These are phyloP conservation scores for Podarcis cretensis DNA, from an alignment of 2,113 vertebrate species.

Conservation along the genomic window DNA sequence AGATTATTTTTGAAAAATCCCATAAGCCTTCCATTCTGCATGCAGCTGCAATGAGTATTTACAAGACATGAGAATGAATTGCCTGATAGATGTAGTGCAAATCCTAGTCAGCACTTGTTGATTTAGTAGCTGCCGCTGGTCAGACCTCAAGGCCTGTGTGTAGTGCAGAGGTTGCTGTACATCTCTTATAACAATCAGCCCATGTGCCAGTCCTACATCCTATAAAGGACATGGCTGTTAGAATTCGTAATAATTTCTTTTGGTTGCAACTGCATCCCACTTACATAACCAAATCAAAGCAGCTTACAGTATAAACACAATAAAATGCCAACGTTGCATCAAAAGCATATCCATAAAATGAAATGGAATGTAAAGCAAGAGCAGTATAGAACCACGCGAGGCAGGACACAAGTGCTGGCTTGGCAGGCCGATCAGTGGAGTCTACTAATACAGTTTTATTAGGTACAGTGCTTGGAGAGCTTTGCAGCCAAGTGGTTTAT, in stretches of 20 bases:
- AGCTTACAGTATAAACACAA: neutral
- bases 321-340: neutral
- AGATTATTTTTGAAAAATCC: constrained; percentile 11
- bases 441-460: no score
- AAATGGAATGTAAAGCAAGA: neutral
- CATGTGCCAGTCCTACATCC: neutral
- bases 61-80: neutral
- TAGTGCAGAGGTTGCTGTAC: neutral
- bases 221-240: neutral
- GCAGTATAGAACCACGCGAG: neutral
- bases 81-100: neutral
- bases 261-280: neutral
- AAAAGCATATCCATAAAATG: neutral
- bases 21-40: neutral
- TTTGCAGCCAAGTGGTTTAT: neutral
- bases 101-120: neutral
- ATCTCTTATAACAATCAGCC: neutral
- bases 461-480: no score
- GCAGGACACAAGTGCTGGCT: neutral
- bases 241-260: neutral
- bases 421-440: neutral
- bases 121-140: neutral
- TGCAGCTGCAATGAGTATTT: neutral
- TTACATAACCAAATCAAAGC: neutral
- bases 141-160: no score